Conservation (phyloP, 1,140 invertebrate species). For the Drosophila kanapiae region DNA sequence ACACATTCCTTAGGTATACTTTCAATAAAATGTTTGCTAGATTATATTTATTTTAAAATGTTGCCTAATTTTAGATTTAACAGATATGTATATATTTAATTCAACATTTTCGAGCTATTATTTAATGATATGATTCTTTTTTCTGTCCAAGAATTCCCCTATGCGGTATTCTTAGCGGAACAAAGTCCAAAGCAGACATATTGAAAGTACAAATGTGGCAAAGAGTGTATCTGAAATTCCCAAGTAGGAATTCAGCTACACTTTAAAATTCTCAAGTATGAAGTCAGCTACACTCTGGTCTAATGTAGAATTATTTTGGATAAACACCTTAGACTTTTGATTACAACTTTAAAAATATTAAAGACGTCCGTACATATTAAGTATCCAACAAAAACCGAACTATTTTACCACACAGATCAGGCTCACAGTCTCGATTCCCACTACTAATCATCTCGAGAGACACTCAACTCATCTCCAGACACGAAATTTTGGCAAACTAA, state of each 20-base stretch:
- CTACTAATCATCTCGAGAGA: conserved; percentile 49
- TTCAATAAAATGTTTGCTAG: not conserved
- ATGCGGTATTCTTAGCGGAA: no score
- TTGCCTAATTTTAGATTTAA: not conserved
- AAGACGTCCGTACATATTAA: not conserved
- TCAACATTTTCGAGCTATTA: not conserved
- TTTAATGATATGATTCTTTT: not conserved
- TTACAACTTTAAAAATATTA: no score
- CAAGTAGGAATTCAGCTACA: not conserved
- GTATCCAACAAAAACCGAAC: conserved; percentile 10
- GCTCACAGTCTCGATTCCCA: conserved; percentile 34
- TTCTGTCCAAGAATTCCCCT: no score
- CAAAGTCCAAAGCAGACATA: no score
- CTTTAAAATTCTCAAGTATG: not conserved
- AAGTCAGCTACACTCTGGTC: no score
- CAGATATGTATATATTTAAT: not conserved
- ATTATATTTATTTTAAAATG: not conserved
- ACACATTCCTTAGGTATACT: not conserved
- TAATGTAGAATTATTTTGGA: no score
- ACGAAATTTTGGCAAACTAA: conserved; percentile 30
- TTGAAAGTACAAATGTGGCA: no score
- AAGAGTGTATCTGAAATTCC: no score
- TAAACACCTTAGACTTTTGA: no score
- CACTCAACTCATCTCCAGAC: conserved; percentile 37
- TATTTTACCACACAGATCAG: conserved; percentile 8